Evolutionary conservation across 1,140 invertebrate species (phyloP).

Genomic region (Lamellibrachia luymesi): DNA sequence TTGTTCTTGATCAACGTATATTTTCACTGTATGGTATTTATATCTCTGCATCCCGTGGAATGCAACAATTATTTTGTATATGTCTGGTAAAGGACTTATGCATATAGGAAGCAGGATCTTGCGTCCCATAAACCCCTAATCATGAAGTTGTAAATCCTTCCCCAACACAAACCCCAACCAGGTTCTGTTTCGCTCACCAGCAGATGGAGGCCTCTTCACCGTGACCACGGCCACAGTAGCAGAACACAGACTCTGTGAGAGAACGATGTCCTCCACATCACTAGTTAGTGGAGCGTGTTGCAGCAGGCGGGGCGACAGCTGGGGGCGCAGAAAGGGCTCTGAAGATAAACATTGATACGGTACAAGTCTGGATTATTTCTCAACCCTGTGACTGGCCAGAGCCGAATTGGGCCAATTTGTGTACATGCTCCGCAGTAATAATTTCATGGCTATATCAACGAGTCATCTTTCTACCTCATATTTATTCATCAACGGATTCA

Average conservation of each 20-base stretch:
- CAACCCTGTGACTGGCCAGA: too few relatives aligned
- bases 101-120: too few relatives aligned
- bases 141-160: background rate
- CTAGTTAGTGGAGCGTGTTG: background rate
- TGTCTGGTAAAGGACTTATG: too few relatives aligned
- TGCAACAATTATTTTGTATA: too few relatives aligned
- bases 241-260: background rate
- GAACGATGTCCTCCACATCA: background rate
- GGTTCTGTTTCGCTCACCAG: background rate
- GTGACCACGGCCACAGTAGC: background rate
- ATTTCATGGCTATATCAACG: too few relatives aligned
- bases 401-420: too few relatives aligned
- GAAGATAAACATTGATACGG: background rate
- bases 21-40: too few relatives aligned
- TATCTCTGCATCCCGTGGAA: too few relatives aligned
- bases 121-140: background rate
- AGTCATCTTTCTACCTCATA: too few relatives aligned
- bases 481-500: too few relatives aligned
- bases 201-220: background rate
- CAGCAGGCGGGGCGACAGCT: background rate
- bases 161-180: background rate
- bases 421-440: too few relatives aligned
- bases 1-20: too few relatives aligned
- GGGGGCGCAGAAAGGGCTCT: background rate
- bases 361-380: background rate